These are phyloP conservation scores for Drosophila sp. DNA, from an alignment of 1,140 invertebrate genomes.

Conservation along the genomic window DNA sequence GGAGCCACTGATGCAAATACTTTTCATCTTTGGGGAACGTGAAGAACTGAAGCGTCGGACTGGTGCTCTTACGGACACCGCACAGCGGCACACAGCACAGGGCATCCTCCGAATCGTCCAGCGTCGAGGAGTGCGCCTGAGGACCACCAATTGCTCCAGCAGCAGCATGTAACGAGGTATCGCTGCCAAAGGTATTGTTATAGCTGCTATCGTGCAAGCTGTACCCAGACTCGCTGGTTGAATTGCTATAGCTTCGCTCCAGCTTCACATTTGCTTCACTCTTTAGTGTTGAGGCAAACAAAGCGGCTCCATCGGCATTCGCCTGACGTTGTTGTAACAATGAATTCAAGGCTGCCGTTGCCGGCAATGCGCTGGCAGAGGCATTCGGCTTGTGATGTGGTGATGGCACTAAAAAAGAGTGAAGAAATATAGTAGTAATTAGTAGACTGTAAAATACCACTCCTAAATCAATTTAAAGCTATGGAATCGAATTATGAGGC, in stretches of 20 bases:
- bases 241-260: slow-evolving; percentile 73
- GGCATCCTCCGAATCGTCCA: slow-evolving; percentile 75
- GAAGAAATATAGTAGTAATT: too few species aligned
- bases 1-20: slow-evolving; percentile 79
- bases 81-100: slow-evolving; percentile 78
- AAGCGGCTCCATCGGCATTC: slow-evolving; percentile 61
- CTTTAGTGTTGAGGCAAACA: slow-evolving; percentile 58
- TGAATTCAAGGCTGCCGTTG: slow-evolving; percentile 65
- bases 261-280: slow-evolving; percentile 64
- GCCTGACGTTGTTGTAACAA: slow-evolving; percentile 72
- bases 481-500: too few species aligned
- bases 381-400: slow-evolving; percentile 46
- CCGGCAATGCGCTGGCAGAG: slow-evolving; percentile 41
- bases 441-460: too few species aligned
- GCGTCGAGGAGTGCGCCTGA: slow-evolving; percentile 70
- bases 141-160: slow-evolving; percentile 60
- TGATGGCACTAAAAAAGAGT: slow-evolving; percentile 36
- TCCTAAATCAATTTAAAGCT: too few species aligned
- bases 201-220: slow-evolving; percentile 65
- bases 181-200: slow-evolving; percentile 63
- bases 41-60: slow-evolving; percentile 78
- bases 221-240: slow-evolving; percentile 67
- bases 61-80: slow-evolving; percentile 76
- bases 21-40: slow-evolving; percentile 80
- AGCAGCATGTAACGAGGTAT: slow-evolving; percentile 49